phyloP scores from a whole-genome alignment of 2,113 vertebrate genomes.

The Peromyscus maniculatus region DNA sequence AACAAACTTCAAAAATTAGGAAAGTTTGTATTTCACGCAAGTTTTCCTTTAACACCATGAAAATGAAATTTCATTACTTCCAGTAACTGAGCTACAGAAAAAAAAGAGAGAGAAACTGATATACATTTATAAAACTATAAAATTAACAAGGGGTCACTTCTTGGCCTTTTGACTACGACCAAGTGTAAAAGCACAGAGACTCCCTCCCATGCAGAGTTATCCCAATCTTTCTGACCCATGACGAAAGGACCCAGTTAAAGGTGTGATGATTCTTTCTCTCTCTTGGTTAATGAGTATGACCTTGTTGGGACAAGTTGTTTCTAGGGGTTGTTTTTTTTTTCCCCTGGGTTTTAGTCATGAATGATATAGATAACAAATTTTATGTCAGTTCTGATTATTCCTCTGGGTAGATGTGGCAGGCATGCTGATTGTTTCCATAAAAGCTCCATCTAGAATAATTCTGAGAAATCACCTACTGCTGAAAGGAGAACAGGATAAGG shows the following conservation, averaged over 20 bases:
- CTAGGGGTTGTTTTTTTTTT: neutral
- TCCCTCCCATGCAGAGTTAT: neutral
- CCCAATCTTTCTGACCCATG: neutral
- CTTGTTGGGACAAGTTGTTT: neutral
- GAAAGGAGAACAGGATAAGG: neutral
- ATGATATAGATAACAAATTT: neutral
- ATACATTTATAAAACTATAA: slow-evolving; percentile 3
- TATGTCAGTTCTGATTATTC: neutral
- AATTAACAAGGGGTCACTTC: neutral
- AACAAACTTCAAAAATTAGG: neutral
- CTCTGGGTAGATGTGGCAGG: neutral
- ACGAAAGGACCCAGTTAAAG: neutral
- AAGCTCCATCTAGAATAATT: neutral
- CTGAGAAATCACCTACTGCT: slow-evolving; percentile 32
- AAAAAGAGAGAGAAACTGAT: neutral
- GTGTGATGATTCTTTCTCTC: neutral
- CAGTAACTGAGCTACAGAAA: neutral
- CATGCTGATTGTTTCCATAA: neutral
- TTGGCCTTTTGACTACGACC: neutral
- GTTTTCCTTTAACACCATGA: slow-evolving; percentile 1
- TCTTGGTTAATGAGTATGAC: neutral
- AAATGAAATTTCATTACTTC: neutral
- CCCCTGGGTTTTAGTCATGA: neutral
- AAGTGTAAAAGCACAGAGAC: neutral
- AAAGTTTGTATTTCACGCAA: neutral